Conservation (phyloP, 2,113 vertebrate genomes). For the Hiodon alosoides region DNA sequence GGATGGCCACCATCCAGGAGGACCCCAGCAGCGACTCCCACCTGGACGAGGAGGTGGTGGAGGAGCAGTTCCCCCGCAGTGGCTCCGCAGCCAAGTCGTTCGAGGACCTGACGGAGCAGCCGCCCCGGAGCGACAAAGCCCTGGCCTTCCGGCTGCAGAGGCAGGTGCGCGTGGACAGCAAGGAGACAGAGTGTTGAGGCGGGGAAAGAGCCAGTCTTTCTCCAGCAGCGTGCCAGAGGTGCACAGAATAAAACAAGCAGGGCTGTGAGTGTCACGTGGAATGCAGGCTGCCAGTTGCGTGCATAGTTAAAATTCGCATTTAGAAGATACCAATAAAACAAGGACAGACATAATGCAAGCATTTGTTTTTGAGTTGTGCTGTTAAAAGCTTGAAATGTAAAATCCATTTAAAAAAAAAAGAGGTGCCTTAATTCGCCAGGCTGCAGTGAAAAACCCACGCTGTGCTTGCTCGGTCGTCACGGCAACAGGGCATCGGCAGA, state of each 20-base stretch:
- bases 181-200: conserved; percentile 87
- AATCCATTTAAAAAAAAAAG: not conserved
- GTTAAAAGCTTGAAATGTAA: not conserved
- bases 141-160: conserved; percentile 76
- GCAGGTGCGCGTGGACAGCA: conserved; percentile 83
- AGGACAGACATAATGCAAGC: no score
- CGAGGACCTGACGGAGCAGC: conserved; percentile 85
- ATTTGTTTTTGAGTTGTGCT: not conserved
- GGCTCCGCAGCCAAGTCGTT: conserved; percentile 80
- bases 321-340: not conserved
- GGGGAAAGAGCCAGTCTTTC: not conserved
- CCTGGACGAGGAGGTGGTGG: conserved; percentile 72
- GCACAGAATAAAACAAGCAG: not conserved
- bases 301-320: not conserved
- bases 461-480: not conserved
- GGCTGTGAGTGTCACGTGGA: not conserved
- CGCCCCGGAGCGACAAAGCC: conserved; percentile 67
- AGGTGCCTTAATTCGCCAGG: not conserved
- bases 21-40: conserved; percentile 87
- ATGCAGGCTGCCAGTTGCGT: not conserved
- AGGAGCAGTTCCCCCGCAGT: conserved; percentile 78
- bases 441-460: not conserved
- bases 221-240: not conserved
- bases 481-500: no score
- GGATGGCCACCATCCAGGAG: conserved; percentile 97